Evolutionary conservation across 2,888 invertebrate genomes (phyloP).

Genomic region (Drosophila neotestacea): DNA sequence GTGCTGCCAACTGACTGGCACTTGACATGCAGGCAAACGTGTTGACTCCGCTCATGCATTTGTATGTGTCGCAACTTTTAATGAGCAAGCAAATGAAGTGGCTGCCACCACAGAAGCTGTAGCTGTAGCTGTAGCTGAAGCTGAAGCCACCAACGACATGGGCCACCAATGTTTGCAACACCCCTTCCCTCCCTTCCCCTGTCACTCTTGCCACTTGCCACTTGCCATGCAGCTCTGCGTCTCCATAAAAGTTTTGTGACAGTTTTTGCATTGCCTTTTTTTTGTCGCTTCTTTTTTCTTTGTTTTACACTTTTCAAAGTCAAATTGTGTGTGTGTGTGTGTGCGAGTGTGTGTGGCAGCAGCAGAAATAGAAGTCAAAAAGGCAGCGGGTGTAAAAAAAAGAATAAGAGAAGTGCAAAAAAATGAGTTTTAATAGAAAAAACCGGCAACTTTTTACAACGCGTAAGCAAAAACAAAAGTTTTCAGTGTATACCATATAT

Average conservation of each 20-base stretch:
- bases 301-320: constrained; percentile 57
- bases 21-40: constrained; percentile 78
- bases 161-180: constrained; percentile 53
- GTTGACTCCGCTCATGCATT: constrained; percentile 73
- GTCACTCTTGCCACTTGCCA: not conserved
- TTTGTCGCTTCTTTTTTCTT: constrained; percentile 1
- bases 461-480: constrained; percentile 63
- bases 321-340: constrained; percentile 47
- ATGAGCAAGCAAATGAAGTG: constrained; percentile 78
- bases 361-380: constrained; percentile 51
- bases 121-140: constrained; percentile 6
- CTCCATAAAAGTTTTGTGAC: constrained; percentile 77
- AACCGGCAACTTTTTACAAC: constrained; percentile 63
- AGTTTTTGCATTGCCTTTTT: constrained; percentile 58
- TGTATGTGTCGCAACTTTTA: constrained; percentile 79
- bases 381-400: constrained; percentile 46
- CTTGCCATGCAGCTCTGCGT: constrained; percentile 49
- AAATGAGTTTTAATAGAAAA: constrained; percentile 47
- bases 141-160: constrained; percentile 45
- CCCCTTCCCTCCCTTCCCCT: too few relatives aligned
- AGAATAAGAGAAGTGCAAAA: constrained; percentile 17
- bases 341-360: constrained; percentile 44
- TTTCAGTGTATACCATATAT: constrained; percentile 28
- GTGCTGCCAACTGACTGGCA: constrained; percentile 65
- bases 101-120: constrained; percentile 51